Evolutionary conservation across 2,797 vertebrate genomes (phyloP), one percentile per base, ranked within the genome.

Genomic region (Zenarchopterus dispar): DNA sequence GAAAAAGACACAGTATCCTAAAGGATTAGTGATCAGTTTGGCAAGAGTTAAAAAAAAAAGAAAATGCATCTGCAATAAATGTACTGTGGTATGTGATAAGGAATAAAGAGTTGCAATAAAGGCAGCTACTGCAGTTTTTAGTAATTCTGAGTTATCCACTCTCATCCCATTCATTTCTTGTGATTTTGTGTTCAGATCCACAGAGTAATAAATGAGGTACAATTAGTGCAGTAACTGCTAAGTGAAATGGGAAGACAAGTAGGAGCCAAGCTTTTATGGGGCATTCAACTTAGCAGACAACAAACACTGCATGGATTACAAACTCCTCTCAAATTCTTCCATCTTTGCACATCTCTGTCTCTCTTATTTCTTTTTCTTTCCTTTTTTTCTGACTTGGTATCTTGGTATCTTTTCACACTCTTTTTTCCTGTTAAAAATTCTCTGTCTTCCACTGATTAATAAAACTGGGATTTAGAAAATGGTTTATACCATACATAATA

Each of bases 381-480:
- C 69, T 81, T 60, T 56, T n/a, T 51, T 26, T 60, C n/a, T 48
- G 3, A n/a, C 19, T 28, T 9, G 0, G 18, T 18, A 16, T 52
- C 45, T 33, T 52, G 42, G 42, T 41, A 2, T 51, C 43, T 23
- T 60, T 42, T 56, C 57, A 24, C 21, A 18, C 16, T 53, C 9
- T 63, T 69, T 76, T 63, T 70, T 76, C 53, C n/a, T 44, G 62
- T 73, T 13, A 46, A 11, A 15, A 68, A 68, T 67, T 59, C 50
- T 65, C 56, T 52, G 56, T 80, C 61, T 78, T 46, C 43, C 42
- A 80, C 52, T 77, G 81, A 86, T 87, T 77, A 84, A 85, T 87
- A 85, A 77, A 81, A 75, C 55, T 48, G 17, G 52, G 48, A 70
- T 66, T 3, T 6, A 3, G 24, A 6, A 3, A 80, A 83, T 84